phyloP scores from a whole-genome alignment of 2,888 invertebrate genomes.

The Druceiella hillmani region DNA sequence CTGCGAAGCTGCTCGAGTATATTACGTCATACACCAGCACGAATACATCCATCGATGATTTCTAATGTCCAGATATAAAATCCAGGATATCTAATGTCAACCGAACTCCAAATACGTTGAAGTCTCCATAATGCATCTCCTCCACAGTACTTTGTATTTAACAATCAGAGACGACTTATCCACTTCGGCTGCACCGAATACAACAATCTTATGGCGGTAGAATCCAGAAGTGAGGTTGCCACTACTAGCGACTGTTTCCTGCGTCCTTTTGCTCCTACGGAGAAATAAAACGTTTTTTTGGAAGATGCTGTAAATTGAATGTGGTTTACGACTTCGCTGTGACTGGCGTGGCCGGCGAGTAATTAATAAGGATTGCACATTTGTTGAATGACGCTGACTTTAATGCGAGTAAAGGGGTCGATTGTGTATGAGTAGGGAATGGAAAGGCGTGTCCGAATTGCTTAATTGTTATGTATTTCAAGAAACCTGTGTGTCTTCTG shows the following conservation, averaged over 20 bases:
- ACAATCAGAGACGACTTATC: slow-evolving; percentile 93
- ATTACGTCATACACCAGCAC: slow-evolving; percentile 91
- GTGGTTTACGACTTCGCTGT: no score
- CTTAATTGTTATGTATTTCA: no score
- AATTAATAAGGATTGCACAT: no score
- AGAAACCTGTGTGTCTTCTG: no score
- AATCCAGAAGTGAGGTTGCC: slow-evolving; percentile 45
- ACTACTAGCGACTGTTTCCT: slow-evolving; percentile 52
- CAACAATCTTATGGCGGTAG: slow-evolving; percentile 76
- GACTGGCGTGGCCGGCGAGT: no score
- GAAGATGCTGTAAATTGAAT: not conserved
- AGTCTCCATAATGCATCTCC: slow-evolving; percentile 93
- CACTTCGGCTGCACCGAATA: slow-evolving; percentile 81
- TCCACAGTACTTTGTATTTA: slow-evolving; percentile 94
- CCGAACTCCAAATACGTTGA: slow-evolving; percentile 73
- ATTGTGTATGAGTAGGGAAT: no score
- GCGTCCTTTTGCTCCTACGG: slow-evolving; percentile 48
- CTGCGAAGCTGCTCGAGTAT: slow-evolving; percentile 74
- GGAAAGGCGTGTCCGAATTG: no score
- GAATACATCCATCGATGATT: slow-evolving; percentile 93
- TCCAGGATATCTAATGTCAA: slow-evolving; percentile 90
- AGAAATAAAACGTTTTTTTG: slow-evolving; percentile 18
- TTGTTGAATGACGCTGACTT: no score
- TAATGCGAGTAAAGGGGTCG: no score
- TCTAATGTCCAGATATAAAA: slow-evolving; percentile 89